These are phyloP conservation scores for Sanderia malayensis DNA, from an alignment of 30 jellyfish, hydroid and myxozoan genomes.

Conservation along the genomic window DNA sequence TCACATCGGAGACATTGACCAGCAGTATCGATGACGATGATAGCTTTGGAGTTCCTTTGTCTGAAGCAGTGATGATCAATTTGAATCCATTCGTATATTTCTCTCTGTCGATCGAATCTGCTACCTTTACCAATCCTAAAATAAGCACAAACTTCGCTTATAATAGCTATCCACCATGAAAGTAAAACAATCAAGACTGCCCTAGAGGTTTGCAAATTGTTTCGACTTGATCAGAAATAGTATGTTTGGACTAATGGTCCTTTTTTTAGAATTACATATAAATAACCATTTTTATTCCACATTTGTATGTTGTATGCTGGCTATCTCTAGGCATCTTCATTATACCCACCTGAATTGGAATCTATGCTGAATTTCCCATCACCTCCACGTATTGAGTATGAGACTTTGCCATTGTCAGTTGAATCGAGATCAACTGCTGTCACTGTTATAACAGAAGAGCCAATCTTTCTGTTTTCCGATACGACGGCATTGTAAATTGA, in stretches of 20 bases:
- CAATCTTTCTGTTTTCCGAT: constrained; percentile 57
- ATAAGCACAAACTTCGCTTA: too few relatives aligned
- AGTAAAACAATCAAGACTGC: too few relatives aligned
- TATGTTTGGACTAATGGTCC: too few relatives aligned
- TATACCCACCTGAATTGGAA: constrained; percentile 18
- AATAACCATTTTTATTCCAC: too few relatives aligned
- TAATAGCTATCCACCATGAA: too few relatives aligned
- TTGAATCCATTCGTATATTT: constrained; percentile 38
- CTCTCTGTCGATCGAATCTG: constrained; percentile 43
- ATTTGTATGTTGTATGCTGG: too few relatives aligned
- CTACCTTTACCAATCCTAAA: constrained; percentile 25
- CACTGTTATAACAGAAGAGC: constrained; percentile 40
- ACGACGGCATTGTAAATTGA: constrained; percentile 36
- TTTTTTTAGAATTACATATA: too few relatives aligned
- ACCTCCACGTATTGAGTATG: constrained; percentile 34
- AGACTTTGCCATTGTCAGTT: constrained; percentile 39
- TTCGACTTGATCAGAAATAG: too few relatives aligned
- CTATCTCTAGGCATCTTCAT: too few relatives aligned
- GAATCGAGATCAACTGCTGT: constrained; percentile 51
- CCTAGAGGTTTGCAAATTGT: too few relatives aligned
- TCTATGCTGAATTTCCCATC: constrained; percentile 42
- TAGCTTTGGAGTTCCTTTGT: constrained; percentile 39
- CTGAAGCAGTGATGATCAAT: constrained; percentile 24
- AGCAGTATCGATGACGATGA: constrained; percentile 21
- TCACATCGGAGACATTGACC: constrained; percentile 49